Base-by-base conservation (phyloP, 1,140 invertebrate genomes). In the Drosophila tsacasi region DNA sequence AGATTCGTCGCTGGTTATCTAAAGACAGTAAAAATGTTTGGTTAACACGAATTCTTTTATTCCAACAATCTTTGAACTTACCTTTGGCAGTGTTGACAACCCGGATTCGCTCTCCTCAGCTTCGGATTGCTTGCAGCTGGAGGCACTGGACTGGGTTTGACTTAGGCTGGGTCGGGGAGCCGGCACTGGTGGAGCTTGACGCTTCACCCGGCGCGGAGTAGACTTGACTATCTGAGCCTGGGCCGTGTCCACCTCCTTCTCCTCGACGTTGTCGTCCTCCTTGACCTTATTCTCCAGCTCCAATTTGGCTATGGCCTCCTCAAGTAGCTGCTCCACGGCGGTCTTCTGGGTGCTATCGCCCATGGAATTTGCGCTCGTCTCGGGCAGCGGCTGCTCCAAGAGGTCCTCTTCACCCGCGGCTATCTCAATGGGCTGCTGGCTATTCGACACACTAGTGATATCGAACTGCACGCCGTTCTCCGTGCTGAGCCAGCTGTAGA, bases 1-100 rank as follows among this genome's bases (percentile, higher is more conserved):
- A 12, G 91, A 92, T 58, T 92, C 91, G 67, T 92, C 91, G 54
- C 76, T 92, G 32, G 84, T 91, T 64, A 91, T 78, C 91, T 92
- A 50, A 6, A 10, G 9, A 5, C 1, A 23, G 19, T 13, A 44
- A 49, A 50, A 19, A 27, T 12, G 2, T 2, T 19, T 57, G 61
- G 54, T 27, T 60, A 67, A 32, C 2, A 2, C 1, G 2, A 5
- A 21, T 50, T n/a, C 32, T 3, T 4, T 27, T 1, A 12, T 6
- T 2, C 4, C 1, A 32, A 1, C 15, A 21, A 4, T 25, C n/a
- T 17, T 5, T 9, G 2, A 32, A 89, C 83, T 79, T 67, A 92
- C 91, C 82, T 92, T 92, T 13, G 87, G 84, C 17, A 92, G 17
- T 6, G 83, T 85, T 19, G 83, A 87, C 12, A 92, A 55, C 2